Conservation (phyloP, 1,140 invertebrate species). For the Patella vulgata region DNA sequence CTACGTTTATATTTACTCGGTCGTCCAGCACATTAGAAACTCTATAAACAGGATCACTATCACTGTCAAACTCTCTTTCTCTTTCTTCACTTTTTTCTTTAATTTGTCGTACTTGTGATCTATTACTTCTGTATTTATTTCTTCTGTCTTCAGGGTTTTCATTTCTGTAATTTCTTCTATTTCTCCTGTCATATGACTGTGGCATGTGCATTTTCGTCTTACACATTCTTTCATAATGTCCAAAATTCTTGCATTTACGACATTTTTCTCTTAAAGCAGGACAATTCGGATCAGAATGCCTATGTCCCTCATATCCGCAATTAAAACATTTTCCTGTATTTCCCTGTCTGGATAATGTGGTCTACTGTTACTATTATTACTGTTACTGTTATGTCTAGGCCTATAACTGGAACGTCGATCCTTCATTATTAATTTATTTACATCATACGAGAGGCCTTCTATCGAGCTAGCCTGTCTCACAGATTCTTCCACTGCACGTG, state of each 20-base stretch:
- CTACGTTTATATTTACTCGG: no score
- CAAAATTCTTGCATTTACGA: not conserved
- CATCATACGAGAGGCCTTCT: no score
- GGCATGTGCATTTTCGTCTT: constrained; percentile 2
- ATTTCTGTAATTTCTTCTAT: no score
- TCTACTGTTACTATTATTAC: no score
- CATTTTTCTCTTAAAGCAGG: not conserved
- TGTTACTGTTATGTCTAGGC: no score
- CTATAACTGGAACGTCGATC: not conserved
- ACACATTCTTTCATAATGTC: not conserved
- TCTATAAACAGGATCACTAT: no score
- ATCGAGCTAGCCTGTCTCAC: not conserved
- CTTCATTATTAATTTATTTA: no score
- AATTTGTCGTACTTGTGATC: not conserved
- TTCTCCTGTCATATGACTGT: no score
- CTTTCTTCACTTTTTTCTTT: not conserved
- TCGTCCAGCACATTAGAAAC: no score
- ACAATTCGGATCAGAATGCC: not conserved
- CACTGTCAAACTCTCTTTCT: no score
- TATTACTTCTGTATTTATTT: not conserved
- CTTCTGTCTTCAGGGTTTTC: no score
- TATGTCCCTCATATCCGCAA: no score
- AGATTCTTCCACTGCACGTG: not conserved
- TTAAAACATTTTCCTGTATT: not conserved
- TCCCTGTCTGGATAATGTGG: not conserved